Evolutionary conservation across 2,888 invertebrate genomes (phyloP).

Genomic region (Ecliptopera silaceata): DNA sequence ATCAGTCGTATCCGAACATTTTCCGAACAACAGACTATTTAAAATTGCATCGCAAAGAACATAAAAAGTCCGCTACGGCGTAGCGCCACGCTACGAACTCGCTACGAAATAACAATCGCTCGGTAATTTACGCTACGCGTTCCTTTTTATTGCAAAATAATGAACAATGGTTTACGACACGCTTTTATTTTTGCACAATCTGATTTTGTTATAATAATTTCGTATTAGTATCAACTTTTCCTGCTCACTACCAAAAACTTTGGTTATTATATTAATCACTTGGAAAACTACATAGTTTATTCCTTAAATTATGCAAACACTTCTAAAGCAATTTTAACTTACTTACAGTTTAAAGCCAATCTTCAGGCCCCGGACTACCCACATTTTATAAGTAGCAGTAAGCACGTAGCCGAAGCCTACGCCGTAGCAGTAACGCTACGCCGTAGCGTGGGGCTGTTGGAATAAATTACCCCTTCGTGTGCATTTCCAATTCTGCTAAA

Average conservation of each 20-base stretch:
- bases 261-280: no score
- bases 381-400: constrained; percentile 11
- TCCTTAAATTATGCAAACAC: neutral
- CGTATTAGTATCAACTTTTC: neutral
- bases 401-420: constrained; percentile 19
- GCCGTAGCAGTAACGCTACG: constrained; percentile 12
- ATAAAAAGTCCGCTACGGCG: constrained; percentile 16
- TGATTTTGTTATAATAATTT: neutral
- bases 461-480: constrained; percentile 28
- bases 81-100: constrained; percentile 28
- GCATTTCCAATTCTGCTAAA: constrained; percentile 8
- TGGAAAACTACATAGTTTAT: neutral
- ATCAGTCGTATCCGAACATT: constrained; percentile 6
- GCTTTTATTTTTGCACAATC: neutral
- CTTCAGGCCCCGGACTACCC: neutral
- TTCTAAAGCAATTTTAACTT: neutral
- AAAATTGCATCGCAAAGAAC: constrained; percentile 17
- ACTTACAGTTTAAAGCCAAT: neutral
- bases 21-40: constrained; percentile 9
- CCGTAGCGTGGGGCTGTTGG: constrained; percentile 16
- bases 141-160: constrained; percentile 11
- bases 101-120: constrained; percentile 27
- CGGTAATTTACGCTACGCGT: constrained; percentile 22
- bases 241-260: no score
- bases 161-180: constrained; percentile 9